Evolutionary conservation across 1,140 invertebrate genomes (phyloP).

Genomic region (Vanessa tameamea): DNA sequence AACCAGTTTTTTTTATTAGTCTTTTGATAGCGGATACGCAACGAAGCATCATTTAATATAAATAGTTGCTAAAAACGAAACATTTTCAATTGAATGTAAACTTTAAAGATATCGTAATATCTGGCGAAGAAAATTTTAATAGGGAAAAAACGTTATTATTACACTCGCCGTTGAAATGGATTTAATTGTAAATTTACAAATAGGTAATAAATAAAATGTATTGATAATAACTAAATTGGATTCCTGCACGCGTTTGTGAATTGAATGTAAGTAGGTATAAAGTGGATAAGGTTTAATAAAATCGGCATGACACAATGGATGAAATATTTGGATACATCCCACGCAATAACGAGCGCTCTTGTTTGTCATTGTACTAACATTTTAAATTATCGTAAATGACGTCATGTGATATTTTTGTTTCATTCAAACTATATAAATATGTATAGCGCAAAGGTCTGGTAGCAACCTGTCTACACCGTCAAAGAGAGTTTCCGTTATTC

Average conservation of each 20-base stretch:
- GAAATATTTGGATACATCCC: conserved; percentile 23
- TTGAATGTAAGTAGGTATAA: neutral
- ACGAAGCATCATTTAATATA: neutral
- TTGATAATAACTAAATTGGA: too few species aligned
- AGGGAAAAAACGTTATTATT: too few species aligned
- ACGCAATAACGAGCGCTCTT: conserved; percentile 1
- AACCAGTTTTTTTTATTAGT: neutral
- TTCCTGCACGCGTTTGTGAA: too few species aligned
- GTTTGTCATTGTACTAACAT: conserved; percentile 2
- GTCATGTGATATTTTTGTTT: conserved; percentile 1
- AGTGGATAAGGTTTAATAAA: conserved; percentile 6
- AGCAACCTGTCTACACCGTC: too few species aligned
- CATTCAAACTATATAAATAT: neutral
- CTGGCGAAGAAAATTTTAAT: too few species aligned
- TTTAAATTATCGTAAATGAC: neutral
- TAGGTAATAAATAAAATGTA: too few species aligned
- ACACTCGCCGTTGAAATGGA: too few species aligned
- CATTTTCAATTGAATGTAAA: neutral
- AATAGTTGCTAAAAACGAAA: neutral
- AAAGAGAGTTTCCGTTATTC: too few species aligned
- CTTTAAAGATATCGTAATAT: too few species aligned
- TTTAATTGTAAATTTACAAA: too few species aligned
- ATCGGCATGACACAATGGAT: conserved; percentile 13
- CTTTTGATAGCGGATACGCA: neutral
- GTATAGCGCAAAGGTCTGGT: too few species aligned